phyloP scores from a whole-genome alignment of 2,888 invertebrate species.

The Chaetogeoica ovagalla region DNA sequence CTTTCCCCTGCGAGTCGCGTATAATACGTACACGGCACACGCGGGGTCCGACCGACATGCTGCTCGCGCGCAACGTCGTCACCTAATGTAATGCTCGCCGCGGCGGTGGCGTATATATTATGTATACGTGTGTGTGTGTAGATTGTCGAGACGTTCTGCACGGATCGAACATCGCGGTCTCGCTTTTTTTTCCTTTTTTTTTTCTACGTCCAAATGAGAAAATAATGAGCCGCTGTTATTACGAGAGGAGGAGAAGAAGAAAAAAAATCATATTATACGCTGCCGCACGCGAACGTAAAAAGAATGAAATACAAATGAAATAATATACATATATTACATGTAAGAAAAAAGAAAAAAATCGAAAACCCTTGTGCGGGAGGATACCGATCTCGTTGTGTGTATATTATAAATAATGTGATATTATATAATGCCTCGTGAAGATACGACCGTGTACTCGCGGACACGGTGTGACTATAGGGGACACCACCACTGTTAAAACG shows the following conservation, averaged over 20 bases:
- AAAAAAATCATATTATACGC: neutral
- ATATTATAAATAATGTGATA: neutral
- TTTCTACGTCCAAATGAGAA: slow-evolving; percentile 25
- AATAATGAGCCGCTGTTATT: slow-evolving; percentile 32
- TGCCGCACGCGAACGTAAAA: neutral
- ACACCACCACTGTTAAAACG: slow-evolving; percentile 5
- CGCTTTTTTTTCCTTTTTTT: no score
- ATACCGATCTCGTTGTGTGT: neutral
- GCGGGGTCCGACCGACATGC: no score
- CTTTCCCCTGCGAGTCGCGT: no score
- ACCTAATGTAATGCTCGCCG: neutral
- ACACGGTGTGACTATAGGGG: neutral
- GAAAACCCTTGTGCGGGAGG: neutral
- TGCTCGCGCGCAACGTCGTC: neutral
- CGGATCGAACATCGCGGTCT: slow-evolving; percentile 23
- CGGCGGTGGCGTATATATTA: neutral
- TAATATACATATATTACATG: neutral
- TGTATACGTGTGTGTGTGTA: neutral
- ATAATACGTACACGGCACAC: no score
- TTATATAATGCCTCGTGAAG: slow-evolving; percentile 5
- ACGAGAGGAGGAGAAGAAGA: no score
- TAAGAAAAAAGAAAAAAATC: slow-evolving; percentile 10
- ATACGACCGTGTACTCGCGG: no score
- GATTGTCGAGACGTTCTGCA: slow-evolving; percentile 1
- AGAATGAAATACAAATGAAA: no score